Conservation (phyloP, 2,888 invertebrate genomes). For the Leucoptera coffeella region DNA sequence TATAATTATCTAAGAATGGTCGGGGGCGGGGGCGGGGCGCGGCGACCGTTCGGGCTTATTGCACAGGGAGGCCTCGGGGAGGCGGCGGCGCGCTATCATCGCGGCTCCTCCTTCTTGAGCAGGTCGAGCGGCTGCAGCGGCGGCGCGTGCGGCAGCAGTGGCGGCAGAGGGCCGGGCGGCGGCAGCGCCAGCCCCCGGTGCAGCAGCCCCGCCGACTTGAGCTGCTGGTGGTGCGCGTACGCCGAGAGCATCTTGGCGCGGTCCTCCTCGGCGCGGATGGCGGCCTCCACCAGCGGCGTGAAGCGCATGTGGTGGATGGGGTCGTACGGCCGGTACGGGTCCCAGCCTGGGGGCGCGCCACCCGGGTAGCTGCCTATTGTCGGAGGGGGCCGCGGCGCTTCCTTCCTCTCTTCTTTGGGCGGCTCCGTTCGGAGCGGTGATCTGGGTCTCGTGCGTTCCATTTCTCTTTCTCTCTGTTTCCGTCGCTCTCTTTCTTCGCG, state of each 20-base stretch:
- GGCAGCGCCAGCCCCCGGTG: conserved; percentile 45
- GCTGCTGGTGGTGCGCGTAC: conserved; percentile 58
- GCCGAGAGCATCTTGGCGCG: conserved; percentile 70
- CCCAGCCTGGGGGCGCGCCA: conserved; percentile 56
- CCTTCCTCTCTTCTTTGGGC: conserved; percentile 45
- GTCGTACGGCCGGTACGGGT: conserved; percentile 67
- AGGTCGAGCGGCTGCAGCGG: conserved; percentile 50
- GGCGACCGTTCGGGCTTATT: too few species aligned
- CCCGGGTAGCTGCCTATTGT: conserved; percentile 51
- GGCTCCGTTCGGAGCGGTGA: conserved; percentile 68
- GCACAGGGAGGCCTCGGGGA: conserved; percentile 9
- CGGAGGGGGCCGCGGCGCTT: conserved; percentile 35
- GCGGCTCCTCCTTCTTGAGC: conserved; percentile 55
- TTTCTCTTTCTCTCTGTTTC: conserved; percentile 50
- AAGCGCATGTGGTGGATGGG: conserved; percentile 64
- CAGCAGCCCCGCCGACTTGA: conserved; percentile 39
- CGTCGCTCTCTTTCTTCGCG: conserved; percentile 55
- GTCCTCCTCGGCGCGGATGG: conserved; percentile 72
- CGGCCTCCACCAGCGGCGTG: conserved; percentile 74
- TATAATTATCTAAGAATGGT: conserved; percentile 54
- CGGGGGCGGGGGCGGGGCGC: too few species aligned
- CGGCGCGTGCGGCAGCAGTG: conserved; percentile 18
- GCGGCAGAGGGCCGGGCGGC: conserved; percentile 28
- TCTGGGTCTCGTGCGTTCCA: conserved; percentile 60
- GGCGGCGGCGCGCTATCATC: conserved; percentile 36